Conservation (phyloP, 2,113 vertebrate genomes). For the Vanacampus margaritifer region DNA sequence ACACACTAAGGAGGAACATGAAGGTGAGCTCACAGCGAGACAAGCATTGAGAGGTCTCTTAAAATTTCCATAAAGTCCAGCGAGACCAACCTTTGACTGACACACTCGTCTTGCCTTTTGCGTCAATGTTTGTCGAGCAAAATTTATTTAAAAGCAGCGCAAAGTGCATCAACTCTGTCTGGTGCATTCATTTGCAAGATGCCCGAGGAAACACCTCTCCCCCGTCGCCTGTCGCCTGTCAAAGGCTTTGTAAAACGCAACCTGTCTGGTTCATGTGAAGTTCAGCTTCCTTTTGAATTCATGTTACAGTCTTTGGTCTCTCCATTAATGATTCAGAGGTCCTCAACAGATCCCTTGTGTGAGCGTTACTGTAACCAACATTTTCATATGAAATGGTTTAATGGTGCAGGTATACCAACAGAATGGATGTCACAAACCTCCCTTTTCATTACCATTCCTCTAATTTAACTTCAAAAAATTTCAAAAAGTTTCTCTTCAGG, state of each 20-base stretch:
- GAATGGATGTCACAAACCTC: conserved; percentile 31
- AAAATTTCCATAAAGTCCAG: conserved; percentile 26
- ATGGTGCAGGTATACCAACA: conserved; percentile 3
- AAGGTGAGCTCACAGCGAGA: conserved; percentile 29
- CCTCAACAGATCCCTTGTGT: conserved; percentile 18
- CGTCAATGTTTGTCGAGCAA: conserved; percentile 27
- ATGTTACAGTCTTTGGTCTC: conserved; percentile 7
- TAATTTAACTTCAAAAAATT: too few species aligned
- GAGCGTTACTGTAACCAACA: conserved; percentile 24
- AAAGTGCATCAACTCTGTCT: conserved; percentile 19
- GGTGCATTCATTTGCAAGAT: neutral
- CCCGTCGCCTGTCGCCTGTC: conserved; percentile 28
- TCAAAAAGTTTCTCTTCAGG: too few species aligned
- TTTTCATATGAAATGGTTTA: conserved; percentile 7
- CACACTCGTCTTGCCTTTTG: conserved; percentile 29
- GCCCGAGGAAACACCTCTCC: conserved; percentile 21
- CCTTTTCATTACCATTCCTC: neutral
- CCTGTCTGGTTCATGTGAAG: conserved; percentile 31
- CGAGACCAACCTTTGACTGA: conserved; percentile 38
- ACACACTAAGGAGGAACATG: conserved; percentile 25
- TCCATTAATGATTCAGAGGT: conserved; percentile 26
- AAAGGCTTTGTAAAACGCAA: conserved; percentile 15
- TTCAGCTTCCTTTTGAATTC: conserved; percentile 35
- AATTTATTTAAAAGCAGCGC: conserved; percentile 27
- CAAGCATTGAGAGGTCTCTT: conserved; percentile 22